Conservation (phyloP, 2,888 invertebrate genomes). For the Diogma glabrata region DNA sequence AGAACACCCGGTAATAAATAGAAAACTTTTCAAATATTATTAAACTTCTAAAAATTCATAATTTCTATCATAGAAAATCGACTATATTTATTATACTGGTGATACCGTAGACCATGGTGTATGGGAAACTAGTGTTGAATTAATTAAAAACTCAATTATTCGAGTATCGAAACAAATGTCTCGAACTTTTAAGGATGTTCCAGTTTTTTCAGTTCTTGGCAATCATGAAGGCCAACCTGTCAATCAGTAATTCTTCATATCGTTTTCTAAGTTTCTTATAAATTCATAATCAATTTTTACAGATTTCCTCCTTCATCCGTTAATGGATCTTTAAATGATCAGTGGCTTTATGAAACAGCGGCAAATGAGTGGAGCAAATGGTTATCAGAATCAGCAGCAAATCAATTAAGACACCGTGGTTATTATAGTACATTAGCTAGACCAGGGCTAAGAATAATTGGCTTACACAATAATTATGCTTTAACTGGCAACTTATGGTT, state of each 20-base stretch:
- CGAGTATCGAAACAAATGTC: conserved; percentile 42
- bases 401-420: conserved; percentile 51
- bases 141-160: conserved; percentile 47
- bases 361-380: conserved; percentile 56
- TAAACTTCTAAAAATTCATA: too few relatives aligned
- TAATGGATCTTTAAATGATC: conserved; percentile 42
- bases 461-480: conserved; percentile 71
- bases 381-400: conserved; percentile 47
- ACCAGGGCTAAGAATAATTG: conserved; percentile 62
- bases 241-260: conserved; percentile 70
- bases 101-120: conserved; percentile 77
- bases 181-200: conserved; percentile 45
- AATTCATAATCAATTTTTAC: conserved; percentile 14
- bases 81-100: conserved; percentile 70
- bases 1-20: conserved; percentile 39
- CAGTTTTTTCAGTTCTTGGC: conserved; percentile 58
- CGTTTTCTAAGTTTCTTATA: not conserved
- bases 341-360: conserved; percentile 66
- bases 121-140: conserved; percentile 64
- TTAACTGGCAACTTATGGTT: conserved; percentile 46
- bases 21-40: too few relatives aligned
- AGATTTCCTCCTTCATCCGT: conserved; percentile 50
- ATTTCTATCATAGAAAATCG: conserved; percentile 44
- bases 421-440: conserved; percentile 60
- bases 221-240: conserved; percentile 79